Evolutionary conservation across 64 coral and sea anemone genomes (phyloP), one percentile per base, ranked within the genome.

Genomic region (Stichodactyla helianthus): DNA sequence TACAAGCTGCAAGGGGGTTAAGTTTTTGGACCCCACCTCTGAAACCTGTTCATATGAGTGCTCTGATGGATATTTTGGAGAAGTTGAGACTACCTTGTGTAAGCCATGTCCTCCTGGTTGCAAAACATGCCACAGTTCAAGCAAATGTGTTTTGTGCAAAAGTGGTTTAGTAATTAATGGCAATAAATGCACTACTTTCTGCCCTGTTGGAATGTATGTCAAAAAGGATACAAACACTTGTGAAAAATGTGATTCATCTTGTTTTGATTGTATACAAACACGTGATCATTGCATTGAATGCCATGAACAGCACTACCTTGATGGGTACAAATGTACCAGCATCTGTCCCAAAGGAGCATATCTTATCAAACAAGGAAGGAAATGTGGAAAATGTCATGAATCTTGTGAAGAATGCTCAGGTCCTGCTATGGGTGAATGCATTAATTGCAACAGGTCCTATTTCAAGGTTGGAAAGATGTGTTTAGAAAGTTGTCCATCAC

Each of bases 1-100:
- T 63, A 89, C 89, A 6, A 85, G 91, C 68, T 99, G 97, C 20
- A 89, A 89, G 60, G 97, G 93, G 19, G 93, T 99, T 0, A 99
- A 99, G 55, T 99, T 99, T 58, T 61, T 92, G 0, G 88, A 95
- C 18, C 23, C 77, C 18, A 20, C 60, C 77, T 89, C 71, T 53
- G 85, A 87, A 59, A 10, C 89, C 79, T 99, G 97, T 82, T 93
- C 88, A 4, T 94, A 88, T 52, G 88, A 95, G 53, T 99, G 97
- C 19, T 86, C 97, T 50, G 81, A 67, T 27, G 88, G 85, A n/a
- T 91, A 90, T 64, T 95, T 86, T 56, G 89, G 90, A 78, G 97
- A 95, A 7, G 71, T 89, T 26, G 51, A 84, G 10, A 90, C 90
- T 23, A 89, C 85, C 7, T 22, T 93, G 10, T 99, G 97, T 31